These are phyloP conservation scores for Elanoides forficatus DNA, from an alignment of 2,113 vertebrate genomes.

Conservation along the genomic window DNA sequence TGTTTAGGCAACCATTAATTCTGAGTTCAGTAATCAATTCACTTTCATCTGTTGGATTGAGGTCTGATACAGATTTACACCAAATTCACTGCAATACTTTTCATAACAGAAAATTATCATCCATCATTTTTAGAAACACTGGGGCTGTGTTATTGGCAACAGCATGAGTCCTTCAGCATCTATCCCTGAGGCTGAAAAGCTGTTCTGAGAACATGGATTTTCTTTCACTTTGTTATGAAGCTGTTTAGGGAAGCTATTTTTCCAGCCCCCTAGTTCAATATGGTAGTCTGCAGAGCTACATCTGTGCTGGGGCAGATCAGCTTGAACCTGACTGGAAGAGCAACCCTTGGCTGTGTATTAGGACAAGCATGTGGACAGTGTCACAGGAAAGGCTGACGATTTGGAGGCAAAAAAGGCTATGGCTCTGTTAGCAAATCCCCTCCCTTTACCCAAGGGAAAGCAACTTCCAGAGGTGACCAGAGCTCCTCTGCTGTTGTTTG, in stretches of 20 bases:
- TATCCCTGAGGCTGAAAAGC: conserved; percentile 10
- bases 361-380: neutral
- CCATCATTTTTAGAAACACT: neutral
- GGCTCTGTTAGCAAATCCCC: neutral
- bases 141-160: neutral
- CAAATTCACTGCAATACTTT: neutral
- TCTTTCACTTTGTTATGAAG: neutral
- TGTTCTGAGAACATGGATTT: conserved; percentile 5
- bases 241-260: neutral
- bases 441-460: neutral
- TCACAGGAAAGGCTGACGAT: neutral
- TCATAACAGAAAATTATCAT: neutral
- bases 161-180: neutral
- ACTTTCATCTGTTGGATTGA: neutral
- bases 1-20: neutral
- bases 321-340: neutral
- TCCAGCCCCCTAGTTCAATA: neutral
- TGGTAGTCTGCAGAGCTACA: neutral
- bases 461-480: neutral
- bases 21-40: conserved; percentile 26
- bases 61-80: neutral
- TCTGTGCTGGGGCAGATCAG: neutral
- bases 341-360: neutral
- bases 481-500: neutral
- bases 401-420: neutral